A percentile compares a stretch with the other conserved stretches of the same genome.
phyloP scores from a whole-genome alignment of 2,797 vertebrate species.

The Rhynchotus rufescens region DNA sequence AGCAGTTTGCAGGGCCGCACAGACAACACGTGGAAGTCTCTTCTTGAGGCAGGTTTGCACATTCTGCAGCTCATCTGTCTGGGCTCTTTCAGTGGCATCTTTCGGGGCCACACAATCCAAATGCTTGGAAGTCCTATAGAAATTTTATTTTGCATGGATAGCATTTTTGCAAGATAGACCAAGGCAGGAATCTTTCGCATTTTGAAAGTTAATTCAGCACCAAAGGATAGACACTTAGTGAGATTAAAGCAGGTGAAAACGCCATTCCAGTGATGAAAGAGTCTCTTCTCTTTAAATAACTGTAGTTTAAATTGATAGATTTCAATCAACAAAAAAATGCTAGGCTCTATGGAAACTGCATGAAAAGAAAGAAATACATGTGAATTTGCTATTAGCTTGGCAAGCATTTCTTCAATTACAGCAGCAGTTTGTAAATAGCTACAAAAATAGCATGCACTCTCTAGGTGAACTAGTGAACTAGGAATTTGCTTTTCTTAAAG shows the following conservation, averaged over 20 bases:
- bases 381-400: not conserved
- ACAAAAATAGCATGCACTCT: not conserved
- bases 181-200: not conserved
- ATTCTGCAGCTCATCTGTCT: not conserved
- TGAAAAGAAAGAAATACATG: not conserved
- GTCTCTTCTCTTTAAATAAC: not conserved
- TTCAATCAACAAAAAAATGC: not conserved
- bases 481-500: not conserved
- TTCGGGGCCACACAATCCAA: not conserved
- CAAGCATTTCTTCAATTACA: not conserved
- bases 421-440: not conserved
- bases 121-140: not conserved
- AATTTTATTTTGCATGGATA: not conserved
- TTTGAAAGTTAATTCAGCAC: not conserved
- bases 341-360: accelerated
- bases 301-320: not conserved
- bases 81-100: not conserved
- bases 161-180: not conserved
- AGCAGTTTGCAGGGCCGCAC: not conserved
- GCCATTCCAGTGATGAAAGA: not conserved
- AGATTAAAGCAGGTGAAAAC: not conserved
- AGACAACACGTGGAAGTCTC: not conserved
- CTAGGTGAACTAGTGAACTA: not conserved
- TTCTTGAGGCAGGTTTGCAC: not conserved
- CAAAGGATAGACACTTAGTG: not conserved